phyloP scores from a whole-genome alignment of 1,140 invertebrate species.

The Akabosia matsudoensis region DNA sequence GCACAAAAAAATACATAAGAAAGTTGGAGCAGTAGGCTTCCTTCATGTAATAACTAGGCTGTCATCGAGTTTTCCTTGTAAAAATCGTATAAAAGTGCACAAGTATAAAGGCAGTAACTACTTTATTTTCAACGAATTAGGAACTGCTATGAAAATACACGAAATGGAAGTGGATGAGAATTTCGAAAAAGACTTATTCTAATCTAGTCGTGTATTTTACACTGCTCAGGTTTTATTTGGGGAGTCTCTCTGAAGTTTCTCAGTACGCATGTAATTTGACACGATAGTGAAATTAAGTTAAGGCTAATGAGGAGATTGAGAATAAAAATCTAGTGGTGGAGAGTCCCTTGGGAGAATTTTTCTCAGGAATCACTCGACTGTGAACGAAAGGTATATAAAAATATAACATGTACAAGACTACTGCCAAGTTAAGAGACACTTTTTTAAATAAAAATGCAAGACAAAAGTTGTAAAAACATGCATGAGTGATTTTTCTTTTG shows the following conservation, averaged over 20 bases:
- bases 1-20: neutral
- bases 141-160: no score
- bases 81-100: neutral
- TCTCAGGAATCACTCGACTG: slow-evolving; percentile 37
- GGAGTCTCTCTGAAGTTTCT: no score
- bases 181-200: no score
- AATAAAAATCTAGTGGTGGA: slow-evolving; percentile 32
- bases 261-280: slow-evolving; percentile 44
- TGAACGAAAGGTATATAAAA: slow-evolving; percentile 9
- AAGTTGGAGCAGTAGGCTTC: neutral
- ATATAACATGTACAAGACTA: neutral
- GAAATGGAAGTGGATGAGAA: no score
- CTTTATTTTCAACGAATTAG: no score
- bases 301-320: slow-evolving; percentile 42
- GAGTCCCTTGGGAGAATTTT: slow-evolving; percentile 43
- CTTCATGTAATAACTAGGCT: neutral
- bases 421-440: no score
- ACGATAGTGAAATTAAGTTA: slow-evolving; percentile 43
- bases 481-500: no score
- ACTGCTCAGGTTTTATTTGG: no score
- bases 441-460: no score
- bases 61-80: neutral
- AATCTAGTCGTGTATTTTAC: no score
- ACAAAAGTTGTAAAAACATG: no score
- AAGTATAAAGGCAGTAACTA: no score